Evolutionary conservation across 2,797 vertebrate species (phyloP), one percentile per base, ranked within the genome.

Genomic region (Semotilus atromaculatus): DNA sequence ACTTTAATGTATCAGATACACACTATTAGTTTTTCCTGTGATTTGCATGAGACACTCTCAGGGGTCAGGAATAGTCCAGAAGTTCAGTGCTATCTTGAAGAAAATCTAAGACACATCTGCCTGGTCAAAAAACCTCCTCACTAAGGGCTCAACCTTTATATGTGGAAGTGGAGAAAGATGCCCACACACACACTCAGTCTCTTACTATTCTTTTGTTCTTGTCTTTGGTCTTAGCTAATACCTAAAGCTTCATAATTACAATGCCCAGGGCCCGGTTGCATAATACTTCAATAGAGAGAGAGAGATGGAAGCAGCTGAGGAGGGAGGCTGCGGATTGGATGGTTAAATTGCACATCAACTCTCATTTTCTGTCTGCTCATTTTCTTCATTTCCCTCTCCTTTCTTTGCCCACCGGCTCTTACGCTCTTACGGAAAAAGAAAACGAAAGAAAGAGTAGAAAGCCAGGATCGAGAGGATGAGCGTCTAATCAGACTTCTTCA

Each of bases 201-300:
- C 45, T 86, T 66, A 53, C 53, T 6, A 9, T 83, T 31, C 71
- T 26, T 86, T 67, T 67, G 88, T 91, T 67, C 67, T 82, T 85
- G 74, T 92, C 77, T 88, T 84, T 64, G 36, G 62, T 89, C 90
- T 92, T 64, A 88, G 86, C 38, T 38, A 77, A 88, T 60, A 85
- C 82, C 67, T 62, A 71, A 87, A 66, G 68, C 73, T 71, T 84
- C 60, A 60, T 84, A 80, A 80, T 80, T 84, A 48, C 70, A 29
- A 31, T 36, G 76, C 86, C 62, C 29, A 34, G 43, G 48, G 71
- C 70, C 36, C 21, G 7, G 70, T 87, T 84, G 81, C 70, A 76
- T 87, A 87, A 87, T n/a, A 71, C 31, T 53, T 29, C 5, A 66
- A 71, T 53, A 84, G 86, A 82, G 77, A 84, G 82, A 38, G 81